Evolutionary conservation across 2,113 vertebrate genomes (phyloP), one percentile per base, ranked within the genome.

Genomic region (Rhinopomastus cyanomelas): DNA sequence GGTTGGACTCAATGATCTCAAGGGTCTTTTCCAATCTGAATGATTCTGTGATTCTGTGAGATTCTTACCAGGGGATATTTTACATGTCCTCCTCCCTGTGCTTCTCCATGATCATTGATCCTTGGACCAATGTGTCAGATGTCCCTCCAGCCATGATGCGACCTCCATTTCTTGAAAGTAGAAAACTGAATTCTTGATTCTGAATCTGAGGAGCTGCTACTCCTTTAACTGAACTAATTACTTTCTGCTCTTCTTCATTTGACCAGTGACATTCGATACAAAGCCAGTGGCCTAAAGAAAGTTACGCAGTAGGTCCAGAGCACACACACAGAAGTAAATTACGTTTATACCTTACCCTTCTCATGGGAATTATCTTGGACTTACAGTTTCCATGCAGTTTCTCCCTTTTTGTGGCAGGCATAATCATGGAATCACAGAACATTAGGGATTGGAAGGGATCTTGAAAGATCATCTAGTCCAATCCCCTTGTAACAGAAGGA

Each of bases 81-180:
- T 30, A 36, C 36, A 69, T n/a, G 19, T 32, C n/a, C 75, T 42
- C 46, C 39, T 71, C 29, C 36, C 13, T 44, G 39, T 22, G 69
- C 36, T 37, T 53, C 32, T 19, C 30, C 0, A 1, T 2, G 16
- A 48, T 25, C 52, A 60, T 12, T 30, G 55, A 11, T 37, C 14
- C 27, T 42, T 8, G 56, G 10, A 27, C 44, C 26, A 21, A 20
- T 30, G 30, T 22, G 17, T 46, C 27, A 61, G 27, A 20, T n/a
- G 22, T 75, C 32, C 25, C 30, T 46, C 29, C 44, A 48, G 29
- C 36, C 12, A 12, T 12, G 37, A 25, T 29, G 19, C 14, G 21
- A 36, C 16, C 16, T 64, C 7, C 15, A 10, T 16, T 52, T 62
- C 30, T 48, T 29, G 48, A 76, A 72, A 62, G 20, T 12, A 72